Percentiles rank a stretch among this genome's conserved stretches.
Conservation (phyloP, 53 echinoderm and acorn worm species). For the Arbacia lixula region DNA sequence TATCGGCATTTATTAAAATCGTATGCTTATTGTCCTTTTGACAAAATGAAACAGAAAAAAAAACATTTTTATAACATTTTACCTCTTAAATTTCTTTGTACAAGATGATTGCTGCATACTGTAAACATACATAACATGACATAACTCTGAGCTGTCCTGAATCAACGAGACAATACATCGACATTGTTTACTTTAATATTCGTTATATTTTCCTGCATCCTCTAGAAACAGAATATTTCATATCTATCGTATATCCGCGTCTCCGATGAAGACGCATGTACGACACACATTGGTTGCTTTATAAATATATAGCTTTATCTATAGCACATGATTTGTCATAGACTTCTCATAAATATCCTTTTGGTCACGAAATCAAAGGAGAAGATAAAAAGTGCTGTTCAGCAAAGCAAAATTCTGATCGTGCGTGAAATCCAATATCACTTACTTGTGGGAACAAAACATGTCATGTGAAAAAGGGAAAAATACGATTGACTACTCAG, state of each 20-base stretch:
- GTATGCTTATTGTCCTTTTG: conserved; percentile 43
- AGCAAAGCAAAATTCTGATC: no score
- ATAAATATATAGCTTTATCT: conserved; percentile 33
- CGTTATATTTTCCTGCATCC: no score
- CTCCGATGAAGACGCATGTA: no score
- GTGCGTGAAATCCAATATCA: no score
- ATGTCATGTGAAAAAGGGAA: no score
- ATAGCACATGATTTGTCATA: conserved; percentile 35
- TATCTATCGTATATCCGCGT: no score
- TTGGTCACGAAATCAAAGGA: conserved; percentile 9
- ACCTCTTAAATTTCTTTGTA: conserved; percentile 25
- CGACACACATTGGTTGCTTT: conserved; percentile 5
- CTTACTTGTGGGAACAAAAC: no score
- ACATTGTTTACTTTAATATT: no score
- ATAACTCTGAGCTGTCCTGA: conserved; percentile 4
- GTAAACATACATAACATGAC: conserved; percentile 32
- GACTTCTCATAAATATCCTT: neutral
- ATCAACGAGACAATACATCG: no score
- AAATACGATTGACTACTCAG: no score
- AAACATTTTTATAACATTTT: conserved; percentile 41
- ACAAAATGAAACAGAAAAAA: conserved; percentile 14
- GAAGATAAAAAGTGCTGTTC: no score
- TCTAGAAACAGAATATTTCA: no score
- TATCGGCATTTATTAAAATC: conserved; percentile 51
- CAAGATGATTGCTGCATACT: conserved; percentile 10